phyloP scores from a whole-genome alignment of 2,797 vertebrate genomes.

The Vespertilio murinus region DNA sequence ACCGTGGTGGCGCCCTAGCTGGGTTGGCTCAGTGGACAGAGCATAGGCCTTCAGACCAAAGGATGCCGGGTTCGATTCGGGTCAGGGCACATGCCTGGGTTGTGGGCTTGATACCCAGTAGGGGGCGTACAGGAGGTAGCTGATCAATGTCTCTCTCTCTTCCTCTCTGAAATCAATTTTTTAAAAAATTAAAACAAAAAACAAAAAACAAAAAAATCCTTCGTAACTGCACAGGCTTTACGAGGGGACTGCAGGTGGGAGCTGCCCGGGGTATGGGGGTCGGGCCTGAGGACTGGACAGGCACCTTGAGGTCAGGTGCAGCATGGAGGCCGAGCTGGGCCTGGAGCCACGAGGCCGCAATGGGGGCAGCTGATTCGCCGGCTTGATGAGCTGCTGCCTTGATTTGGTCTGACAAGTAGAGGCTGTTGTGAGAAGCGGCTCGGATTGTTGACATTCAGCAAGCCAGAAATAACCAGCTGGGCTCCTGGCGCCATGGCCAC shows the following conservation, averaged over 20 bases:
- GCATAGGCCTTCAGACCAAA: too few relatives aligned
- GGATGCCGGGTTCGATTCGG: too few relatives aligned
- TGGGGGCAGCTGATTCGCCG: neutral
- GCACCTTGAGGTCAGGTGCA: neutral
- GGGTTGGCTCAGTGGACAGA: too few relatives aligned
- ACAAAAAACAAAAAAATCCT: too few relatives aligned
- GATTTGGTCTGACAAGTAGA: slow-evolving; percentile 64
- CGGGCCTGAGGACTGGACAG: rapidly evolving
- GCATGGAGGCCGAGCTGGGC: rapidly evolving
- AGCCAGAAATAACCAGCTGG: slow-evolving; percentile 62
- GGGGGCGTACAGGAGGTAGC: too few relatives aligned
- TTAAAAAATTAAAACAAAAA: too few relatives aligned
- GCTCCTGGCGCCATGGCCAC: neutral
- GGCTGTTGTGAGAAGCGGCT: slow-evolving; percentile 44
- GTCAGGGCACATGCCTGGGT: too few relatives aligned
- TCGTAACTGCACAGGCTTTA: neutral
- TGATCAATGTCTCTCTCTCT: too few relatives aligned
- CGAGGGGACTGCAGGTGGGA: neutral
- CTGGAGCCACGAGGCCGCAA: neutral
- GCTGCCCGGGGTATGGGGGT: neutral
- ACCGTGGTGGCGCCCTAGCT: too few relatives aligned
- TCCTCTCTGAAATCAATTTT: too few relatives aligned
- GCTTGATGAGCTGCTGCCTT: slow-evolving; percentile 40
- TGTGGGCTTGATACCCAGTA: too few relatives aligned
- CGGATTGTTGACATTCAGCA: slow-evolving; percentile 65